Evolutionary conservation across 1,140 invertebrate species (phyloP).

Genomic region (Portunus trituberculatus): DNA sequence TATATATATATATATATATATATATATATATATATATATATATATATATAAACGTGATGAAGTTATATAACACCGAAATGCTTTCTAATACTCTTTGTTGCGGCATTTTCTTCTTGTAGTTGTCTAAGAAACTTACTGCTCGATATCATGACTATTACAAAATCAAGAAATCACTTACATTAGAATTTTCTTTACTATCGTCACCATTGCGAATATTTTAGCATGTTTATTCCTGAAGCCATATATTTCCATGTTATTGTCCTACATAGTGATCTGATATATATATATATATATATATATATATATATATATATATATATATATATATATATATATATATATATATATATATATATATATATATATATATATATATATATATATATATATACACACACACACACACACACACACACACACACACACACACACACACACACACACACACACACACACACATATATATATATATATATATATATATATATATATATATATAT

Average conservation of each 20-base stretch:
- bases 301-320: neutral
- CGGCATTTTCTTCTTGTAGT: neutral
- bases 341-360: slow-evolving; percentile 2
- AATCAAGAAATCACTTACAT: neutral
- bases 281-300: slow-evolving; percentile 32
- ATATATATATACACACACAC: too few species aligned
- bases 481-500: slow-evolving; percentile 26
- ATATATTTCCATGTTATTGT: neutral
- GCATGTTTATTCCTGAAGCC: neutral
- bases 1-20: slow-evolving; percentile 7
- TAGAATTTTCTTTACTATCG: neutral
- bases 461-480: too few species aligned
- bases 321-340: neutral
- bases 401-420: too few species aligned
- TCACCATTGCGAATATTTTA: neutral
- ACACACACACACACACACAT: too few species aligned
- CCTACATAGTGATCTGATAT: too few species aligned
- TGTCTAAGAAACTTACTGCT: neutral
- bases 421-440: too few species aligned
- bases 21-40: slow-evolving; percentile 2
- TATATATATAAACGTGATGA: neutral
- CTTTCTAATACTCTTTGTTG: neutral
- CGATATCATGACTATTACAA: neutral
- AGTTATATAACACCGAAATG: neutral
- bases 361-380: neutral